phyloP scores from a whole-genome alignment of 2,797 vertebrate species.

The Amazonetta brasiliensis region DNA sequence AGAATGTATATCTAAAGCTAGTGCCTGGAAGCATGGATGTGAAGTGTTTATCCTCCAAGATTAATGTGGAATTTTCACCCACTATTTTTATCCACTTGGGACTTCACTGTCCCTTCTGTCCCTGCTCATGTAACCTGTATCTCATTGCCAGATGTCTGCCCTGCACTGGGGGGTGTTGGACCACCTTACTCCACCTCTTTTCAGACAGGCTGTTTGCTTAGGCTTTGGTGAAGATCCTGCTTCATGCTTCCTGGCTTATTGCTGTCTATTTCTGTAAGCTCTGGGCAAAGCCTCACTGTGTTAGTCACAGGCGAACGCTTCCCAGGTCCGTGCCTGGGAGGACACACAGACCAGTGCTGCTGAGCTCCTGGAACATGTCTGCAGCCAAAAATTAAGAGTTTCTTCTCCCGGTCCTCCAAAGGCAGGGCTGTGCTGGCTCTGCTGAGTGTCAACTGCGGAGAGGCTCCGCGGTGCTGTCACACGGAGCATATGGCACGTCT shows the following conservation, averaged over 20 bases:
- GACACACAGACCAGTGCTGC: rapidly evolving
- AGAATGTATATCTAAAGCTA: background rate
- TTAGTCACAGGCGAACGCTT: rapidly evolving
- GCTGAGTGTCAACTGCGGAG: background rate
- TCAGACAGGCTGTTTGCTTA: background rate
- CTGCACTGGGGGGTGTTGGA: rapidly evolving
- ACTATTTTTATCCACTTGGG: background rate
- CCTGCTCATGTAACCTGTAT: background rate
- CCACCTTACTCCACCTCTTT: background rate
- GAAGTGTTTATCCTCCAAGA: slow-evolving; percentile 8
- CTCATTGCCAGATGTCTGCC: background rate
- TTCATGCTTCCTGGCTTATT: background rate
- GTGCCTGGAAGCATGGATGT: background rate
- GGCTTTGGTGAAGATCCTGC: rapidly evolving
- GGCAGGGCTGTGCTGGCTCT: background rate
- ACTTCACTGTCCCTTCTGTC: background rate
- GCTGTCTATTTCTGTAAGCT: background rate
- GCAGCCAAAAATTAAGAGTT: background rate
- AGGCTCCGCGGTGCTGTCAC: rapidly evolving
- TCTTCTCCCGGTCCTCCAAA: background rate
- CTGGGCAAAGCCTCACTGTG: rapidly evolving
- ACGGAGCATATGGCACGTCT: rapidly evolving
- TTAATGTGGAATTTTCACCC: background rate
- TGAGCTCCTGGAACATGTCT: background rate
- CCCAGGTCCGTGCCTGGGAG: background rate